A percentile compares a stretch with the other conserved stretches of the same genome.
These are phyloP conservation scores for Orestias chungarensis DNA, from an alignment of 2,797 vertebrate genomes.

Conservation along the genomic window DNA sequence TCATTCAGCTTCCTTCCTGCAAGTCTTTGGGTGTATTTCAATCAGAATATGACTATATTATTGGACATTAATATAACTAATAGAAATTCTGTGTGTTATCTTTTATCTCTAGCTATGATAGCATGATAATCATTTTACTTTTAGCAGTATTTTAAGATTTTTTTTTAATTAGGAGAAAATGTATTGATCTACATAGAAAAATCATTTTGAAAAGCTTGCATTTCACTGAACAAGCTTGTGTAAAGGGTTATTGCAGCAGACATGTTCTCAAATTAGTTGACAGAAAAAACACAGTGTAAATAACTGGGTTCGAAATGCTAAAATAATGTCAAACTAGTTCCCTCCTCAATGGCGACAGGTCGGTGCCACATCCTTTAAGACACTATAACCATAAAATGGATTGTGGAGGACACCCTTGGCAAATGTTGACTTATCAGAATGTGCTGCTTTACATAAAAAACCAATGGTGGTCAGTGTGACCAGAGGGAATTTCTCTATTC, in stretches of 20 bases:
- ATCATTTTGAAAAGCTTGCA: slow-evolving; percentile 43
- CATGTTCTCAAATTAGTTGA: slow-evolving; percentile 58
- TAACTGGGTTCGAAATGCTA: slow-evolving; percentile 57
- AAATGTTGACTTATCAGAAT: slow-evolving; percentile 65
- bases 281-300: slow-evolving; percentile 61
- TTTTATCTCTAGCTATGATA: neutral
- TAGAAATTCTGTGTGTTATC: no score
- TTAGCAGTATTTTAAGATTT: neutral
- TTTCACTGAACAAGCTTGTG: no score
- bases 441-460: slow-evolving; percentile 68
- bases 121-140: neutral
- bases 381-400: slow-evolving; percentile 59
- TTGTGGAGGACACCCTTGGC: slow-evolving; percentile 50
- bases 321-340: slow-evolving; percentile 63
- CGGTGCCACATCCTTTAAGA: slow-evolving; percentile 58
- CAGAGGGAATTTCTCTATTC: slow-evolving; percentile 50
- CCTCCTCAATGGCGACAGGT: slow-evolving; percentile 57
- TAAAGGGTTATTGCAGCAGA: slow-evolving; percentile 44
- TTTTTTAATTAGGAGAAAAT: neutral
- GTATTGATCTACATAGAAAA: slow-evolving; percentile 33
- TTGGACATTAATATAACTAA: no score
- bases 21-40: neutral
- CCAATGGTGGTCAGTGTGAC: slow-evolving; percentile 67
- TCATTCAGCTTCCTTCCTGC: neutral
- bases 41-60: no score